phyloP scores from a whole-genome alignment of 2,888 invertebrate genomes.

The Microplitis manilae region DNA sequence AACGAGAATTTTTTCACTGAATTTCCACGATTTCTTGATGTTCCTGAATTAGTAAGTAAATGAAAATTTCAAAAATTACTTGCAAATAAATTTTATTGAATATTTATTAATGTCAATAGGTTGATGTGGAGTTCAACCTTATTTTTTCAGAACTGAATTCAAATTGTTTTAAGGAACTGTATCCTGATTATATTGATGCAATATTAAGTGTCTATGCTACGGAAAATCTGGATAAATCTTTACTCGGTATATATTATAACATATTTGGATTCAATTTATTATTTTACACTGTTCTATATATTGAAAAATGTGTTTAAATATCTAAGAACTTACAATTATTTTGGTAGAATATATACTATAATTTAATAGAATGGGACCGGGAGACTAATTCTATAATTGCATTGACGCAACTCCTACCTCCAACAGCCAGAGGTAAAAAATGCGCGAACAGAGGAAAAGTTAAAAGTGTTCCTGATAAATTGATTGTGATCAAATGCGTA shows the following conservation, averaged over 20 bases:
- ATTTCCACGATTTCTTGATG: not conserved
- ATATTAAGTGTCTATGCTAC: not conserved
- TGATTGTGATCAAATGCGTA: not conserved
- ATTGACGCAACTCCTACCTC: not conserved
- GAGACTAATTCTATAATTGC: not conserved
- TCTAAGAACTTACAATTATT: no score
- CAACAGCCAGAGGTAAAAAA: not conserved
- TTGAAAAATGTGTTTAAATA: no score
- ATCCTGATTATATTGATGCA: not conserved
- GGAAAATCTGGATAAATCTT: not conserved
- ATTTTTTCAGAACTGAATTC: no score
- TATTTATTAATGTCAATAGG: no score
- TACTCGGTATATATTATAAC: not conserved
- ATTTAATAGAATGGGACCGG: not conserved
- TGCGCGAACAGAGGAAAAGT: not conserved
- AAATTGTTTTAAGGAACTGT: not conserved
- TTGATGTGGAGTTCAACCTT: no score
- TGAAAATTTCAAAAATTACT: not conserved
- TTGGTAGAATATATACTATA: not conserved
- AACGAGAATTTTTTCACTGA: not conserved
- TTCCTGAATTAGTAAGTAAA: not conserved
- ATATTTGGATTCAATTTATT: not conserved
- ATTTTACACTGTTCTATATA: no score
- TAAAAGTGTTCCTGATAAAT: not conserved
- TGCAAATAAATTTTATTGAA: no score